phyloP scores from a whole-genome alignment of 2,888 invertebrate genomes.

The Tipula helvola region DNA sequence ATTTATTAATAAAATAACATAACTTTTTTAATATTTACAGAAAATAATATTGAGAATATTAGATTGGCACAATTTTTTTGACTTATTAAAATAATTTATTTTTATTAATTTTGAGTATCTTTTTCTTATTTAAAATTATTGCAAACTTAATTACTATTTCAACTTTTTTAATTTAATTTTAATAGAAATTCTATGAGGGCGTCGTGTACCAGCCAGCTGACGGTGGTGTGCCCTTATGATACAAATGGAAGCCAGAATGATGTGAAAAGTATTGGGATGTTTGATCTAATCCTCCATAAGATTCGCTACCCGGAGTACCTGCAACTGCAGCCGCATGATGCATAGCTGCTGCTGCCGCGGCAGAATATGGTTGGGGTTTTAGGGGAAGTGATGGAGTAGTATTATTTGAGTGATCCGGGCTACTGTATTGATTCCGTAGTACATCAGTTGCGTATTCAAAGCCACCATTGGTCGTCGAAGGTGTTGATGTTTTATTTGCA shows the following conservation, averaged over 20 bases:
- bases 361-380: constrained; percentile 82
- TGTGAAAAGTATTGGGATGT: constrained; percentile 71
- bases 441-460: constrained; percentile 54
- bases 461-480: constrained; percentile 29
- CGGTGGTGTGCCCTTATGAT: constrained; percentile 61
- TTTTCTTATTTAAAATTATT: not conserved
- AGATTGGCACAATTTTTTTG: not conserved
- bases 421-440: constrained; percentile 38
- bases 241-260: constrained; percentile 73
- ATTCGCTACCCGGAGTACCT: constrained; percentile 40
- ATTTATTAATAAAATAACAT: not conserved
- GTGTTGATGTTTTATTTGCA: constrained; percentile 26
- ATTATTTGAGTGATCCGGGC: constrained; percentile 41
- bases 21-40: not conserved
- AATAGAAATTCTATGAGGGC: constrained; percentile 46
- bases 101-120: not conserved
- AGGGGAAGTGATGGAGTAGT: constrained; percentile 60
- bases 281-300: constrained; percentile 54
- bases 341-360: constrained; percentile 50
- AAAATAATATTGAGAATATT: not conserved
- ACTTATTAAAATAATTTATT: not conserved
- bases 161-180: not conserved
- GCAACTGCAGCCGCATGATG: constrained; percentile 40
- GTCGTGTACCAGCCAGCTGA: constrained; percentile 69
- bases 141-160: not conserved